These are phyloP conservation scores for Taenioides sp. DNA, from an alignment of 2,797 vertebrate genomes.

Conservation along the genomic window DNA sequence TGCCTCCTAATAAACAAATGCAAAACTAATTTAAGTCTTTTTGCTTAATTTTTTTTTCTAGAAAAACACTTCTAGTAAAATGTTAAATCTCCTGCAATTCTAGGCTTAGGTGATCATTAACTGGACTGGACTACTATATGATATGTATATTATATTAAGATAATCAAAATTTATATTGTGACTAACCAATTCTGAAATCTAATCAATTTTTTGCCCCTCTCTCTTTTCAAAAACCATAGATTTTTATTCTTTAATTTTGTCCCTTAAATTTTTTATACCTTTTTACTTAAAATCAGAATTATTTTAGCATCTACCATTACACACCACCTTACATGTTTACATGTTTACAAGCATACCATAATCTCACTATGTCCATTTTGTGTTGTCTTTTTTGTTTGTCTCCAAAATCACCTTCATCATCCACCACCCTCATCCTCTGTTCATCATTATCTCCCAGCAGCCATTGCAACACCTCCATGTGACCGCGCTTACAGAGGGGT, in stretches of 20 bases:
- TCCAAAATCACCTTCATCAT: conserved; percentile 21
- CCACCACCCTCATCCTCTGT: conserved; percentile 8
- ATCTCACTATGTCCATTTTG: conserved; percentile 46
- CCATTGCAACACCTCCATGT: conserved; percentile 86
- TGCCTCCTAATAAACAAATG: too few relatives aligned
- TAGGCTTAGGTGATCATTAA: background rate
- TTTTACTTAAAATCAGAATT: conserved; percentile 54
- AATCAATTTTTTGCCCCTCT: conserved; percentile 76
- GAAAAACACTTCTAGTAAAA: background rate
- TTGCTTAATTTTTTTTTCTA: too few relatives aligned
- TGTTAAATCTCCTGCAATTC: background rate
- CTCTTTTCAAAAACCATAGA: conserved; percentile 81
- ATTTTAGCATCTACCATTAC: conserved; percentile 43
- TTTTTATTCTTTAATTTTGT: conserved; percentile 93
- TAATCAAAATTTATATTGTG: background rate
- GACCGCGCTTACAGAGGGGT: conserved; percentile 71
- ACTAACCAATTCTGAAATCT: conserved; percentile 39
- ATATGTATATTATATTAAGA: background rate
- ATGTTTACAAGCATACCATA: conserved; percentile 48
- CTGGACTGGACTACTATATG: background rate
- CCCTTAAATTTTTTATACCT: conserved; percentile 81
- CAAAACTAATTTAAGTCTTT: too few relatives aligned
- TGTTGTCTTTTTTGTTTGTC: conserved; percentile 46
- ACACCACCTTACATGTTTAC: conserved; percentile 6
- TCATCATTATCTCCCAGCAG: conserved; percentile 71